phyloP scores from a whole-genome alignment of 2,888 invertebrate genomes.

The Amphimallon solstitiale region DNA sequence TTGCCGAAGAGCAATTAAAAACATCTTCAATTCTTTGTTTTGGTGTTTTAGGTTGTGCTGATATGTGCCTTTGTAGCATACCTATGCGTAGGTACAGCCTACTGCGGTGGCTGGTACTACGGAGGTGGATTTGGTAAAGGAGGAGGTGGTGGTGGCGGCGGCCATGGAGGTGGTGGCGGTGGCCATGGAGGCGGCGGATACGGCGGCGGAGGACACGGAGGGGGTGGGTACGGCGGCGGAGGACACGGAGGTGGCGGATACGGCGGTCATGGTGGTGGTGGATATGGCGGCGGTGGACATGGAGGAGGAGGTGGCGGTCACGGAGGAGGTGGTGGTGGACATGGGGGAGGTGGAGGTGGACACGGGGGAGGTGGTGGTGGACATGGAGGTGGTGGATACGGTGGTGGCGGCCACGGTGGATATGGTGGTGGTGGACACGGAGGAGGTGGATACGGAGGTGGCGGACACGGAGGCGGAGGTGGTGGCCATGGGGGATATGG shows the following conservation, averaged over 20 bases:
- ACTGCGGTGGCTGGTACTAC: background rate
- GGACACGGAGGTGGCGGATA: slow-evolving; percentile 1
- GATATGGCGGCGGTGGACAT: background rate
- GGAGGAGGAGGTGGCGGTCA: background rate
- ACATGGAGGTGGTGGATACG: background rate
- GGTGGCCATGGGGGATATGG: background rate
- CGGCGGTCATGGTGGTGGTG: background rate
- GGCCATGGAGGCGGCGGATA: background rate
- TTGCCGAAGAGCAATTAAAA: background rate
- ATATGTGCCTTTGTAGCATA: slow-evolving; percentile 12
- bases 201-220: background rate
- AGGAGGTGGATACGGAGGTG: background rate
- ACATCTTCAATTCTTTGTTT: background rate
- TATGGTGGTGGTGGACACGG: slow-evolving; percentile 2
- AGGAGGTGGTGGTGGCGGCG: slow-evolving; percentile 1
- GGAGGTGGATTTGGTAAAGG: background rate
- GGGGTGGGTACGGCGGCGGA: slow-evolving; percentile 9
- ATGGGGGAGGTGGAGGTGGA: background rate
- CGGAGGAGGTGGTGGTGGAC: background rate
- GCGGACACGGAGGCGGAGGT: background rate
- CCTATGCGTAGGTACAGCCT: slow-evolving; percentile 19
- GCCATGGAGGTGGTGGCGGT: background rate
- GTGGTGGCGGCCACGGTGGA: slow-evolving; percentile 1
- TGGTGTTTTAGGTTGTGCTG: slow-evolving; percentile 4
- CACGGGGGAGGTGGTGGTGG: slow-evolving; percentile 1